Evolutionary conservation across 2,113 vertebrate genomes (phyloP).

Genomic region (Petromus typicus): DNA sequence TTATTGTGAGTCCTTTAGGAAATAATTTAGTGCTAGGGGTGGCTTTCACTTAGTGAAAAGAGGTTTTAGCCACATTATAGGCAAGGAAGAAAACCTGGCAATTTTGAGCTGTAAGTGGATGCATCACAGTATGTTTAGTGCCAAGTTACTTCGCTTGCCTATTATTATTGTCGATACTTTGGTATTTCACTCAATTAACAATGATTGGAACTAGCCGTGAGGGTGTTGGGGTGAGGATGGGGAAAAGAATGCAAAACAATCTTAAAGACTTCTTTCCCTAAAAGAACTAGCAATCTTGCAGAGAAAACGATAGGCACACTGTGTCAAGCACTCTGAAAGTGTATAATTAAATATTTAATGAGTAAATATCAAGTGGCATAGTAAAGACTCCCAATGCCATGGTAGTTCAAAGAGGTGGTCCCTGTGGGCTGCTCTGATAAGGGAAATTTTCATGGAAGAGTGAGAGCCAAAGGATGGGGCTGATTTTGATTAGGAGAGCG

Average conservation of each 20-base stretch:
- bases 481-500: not conserved
- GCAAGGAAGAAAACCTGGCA: not conserved
- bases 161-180: not conserved
- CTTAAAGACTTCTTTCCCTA: not conserved
- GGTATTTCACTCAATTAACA: conserved; percentile 46
- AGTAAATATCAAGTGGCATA: not conserved
- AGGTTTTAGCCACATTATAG: conserved; percentile 42
- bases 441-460: not conserved
- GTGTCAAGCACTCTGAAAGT: not conserved
- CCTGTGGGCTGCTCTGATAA: not conserved
- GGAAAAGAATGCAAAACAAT: not conserved
- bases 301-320: not conserved
- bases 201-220: not conserved
- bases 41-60: conserved; percentile 57
- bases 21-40: not conserved
- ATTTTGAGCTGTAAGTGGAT: conserved; percentile 32
- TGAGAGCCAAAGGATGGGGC: not conserved
- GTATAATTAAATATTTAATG: conserved; percentile 33
- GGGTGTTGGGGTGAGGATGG: not conserved
- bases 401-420: not conserved
- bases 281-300: not conserved
- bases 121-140: not conserved
- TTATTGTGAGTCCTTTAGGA: not conserved
- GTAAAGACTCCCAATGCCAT: not conserved
- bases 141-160: not conserved